Conservation (phyloP, 2,888 invertebrate species). For the Phalera bucephala region DNA sequence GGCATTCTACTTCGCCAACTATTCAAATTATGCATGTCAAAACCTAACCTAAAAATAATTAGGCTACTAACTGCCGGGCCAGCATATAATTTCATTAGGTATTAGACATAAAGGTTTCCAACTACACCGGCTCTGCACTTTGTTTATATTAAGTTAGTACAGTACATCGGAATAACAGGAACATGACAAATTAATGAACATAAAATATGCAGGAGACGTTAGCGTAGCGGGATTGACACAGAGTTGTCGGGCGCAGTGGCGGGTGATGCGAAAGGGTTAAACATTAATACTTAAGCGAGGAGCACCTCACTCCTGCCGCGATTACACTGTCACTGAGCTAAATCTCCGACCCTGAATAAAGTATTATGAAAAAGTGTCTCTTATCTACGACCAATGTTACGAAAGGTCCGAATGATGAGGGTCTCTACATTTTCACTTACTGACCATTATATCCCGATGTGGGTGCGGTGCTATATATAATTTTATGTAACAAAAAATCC, state of each 20-base stretch:
- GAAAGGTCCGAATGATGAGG: constrained; percentile 65
- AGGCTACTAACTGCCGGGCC: no score
- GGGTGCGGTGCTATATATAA: not conserved
- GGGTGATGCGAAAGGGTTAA: constrained; percentile 73
- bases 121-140: not conserved
- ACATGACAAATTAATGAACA: constrained; percentile 76
- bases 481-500: not conserved
- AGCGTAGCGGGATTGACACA: constrained; percentile 66
- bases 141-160: constrained; percentile 13
- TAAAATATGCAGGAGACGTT: constrained; percentile 68
- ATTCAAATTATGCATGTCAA: no score
- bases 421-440: constrained; percentile 47
- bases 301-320: constrained; percentile 73
- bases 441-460: constrained; percentile 9
- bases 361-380: constrained; percentile 80
- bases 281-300: constrained; percentile 74
- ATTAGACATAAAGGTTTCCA: constrained; percentile 2
- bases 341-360: constrained; percentile 77
- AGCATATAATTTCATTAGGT: no score
- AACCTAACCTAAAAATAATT: no score
- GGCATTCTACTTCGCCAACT: no score
- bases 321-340: constrained; percentile 77
- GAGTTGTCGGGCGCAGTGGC: constrained; percentile 60
- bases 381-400: constrained; percentile 63
- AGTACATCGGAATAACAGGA: constrained; percentile 33